These are phyloP conservation scores for Malurus alboscapulatus DNA, from an alignment of 2,113 vertebrate species.

Conservation along the genomic window DNA sequence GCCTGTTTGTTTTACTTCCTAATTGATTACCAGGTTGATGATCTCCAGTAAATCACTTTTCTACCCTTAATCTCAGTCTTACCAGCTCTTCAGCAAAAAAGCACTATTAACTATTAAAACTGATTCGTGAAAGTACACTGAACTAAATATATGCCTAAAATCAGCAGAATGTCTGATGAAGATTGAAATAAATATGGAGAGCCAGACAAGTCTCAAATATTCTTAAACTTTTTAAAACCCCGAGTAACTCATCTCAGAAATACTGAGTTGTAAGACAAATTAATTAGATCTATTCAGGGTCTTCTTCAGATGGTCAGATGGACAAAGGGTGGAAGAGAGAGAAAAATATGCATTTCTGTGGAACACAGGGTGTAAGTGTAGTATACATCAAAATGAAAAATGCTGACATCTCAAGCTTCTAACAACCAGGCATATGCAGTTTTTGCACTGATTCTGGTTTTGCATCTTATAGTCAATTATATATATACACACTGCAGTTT, in stretches of 20 bases:
- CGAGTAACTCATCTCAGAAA: neutral
- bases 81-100: neutral
- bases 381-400: neutral
- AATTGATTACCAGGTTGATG: neutral
- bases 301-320: neutral
- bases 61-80: neutral
- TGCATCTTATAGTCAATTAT: neutral
- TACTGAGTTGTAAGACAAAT: neutral
- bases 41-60: neutral
- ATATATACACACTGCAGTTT: neutral
- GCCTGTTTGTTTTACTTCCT: neutral
- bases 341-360: fast-evolving
- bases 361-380: fast-evolving
- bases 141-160: neutral
- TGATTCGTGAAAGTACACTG: neutral
- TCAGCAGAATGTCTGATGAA: fast-evolving
- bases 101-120: neutral
- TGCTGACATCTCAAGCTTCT: neutral
- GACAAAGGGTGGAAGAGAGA: neutral
- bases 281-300: neutral
- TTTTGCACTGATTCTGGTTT: neutral
- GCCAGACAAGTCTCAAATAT: neutral
- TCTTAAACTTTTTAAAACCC: neutral
- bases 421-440: neutral
- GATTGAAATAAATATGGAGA: neutral